Percentiles rank a stretch among this genome's conserved stretches.
phyloP scores from a whole-genome alignment of 1,140 invertebrate genomes.

The Pseudobourletiella spinata region DNA sequence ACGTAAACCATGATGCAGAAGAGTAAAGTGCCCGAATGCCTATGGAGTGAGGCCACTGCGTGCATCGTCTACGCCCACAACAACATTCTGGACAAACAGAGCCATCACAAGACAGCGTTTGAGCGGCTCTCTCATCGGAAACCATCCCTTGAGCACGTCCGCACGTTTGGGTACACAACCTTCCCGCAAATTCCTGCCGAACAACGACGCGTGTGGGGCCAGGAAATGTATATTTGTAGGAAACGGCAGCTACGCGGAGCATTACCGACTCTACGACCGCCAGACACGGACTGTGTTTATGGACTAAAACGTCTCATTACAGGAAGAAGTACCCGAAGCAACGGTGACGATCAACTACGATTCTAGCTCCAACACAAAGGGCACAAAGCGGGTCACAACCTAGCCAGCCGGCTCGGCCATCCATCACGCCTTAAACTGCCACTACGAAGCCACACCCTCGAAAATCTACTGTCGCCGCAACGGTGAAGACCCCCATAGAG shows the following conservation, averaged over 20 bases:
- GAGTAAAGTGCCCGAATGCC: background rate
- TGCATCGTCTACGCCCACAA: background rate
- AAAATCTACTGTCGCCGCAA: too few species aligned
- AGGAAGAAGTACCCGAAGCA: background rate
- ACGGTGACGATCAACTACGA: background rate
- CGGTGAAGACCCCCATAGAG: background rate
- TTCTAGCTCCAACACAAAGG: too few species aligned
- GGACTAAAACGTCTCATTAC: conserved; percentile 5
- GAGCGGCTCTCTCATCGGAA: conserved; percentile 2
- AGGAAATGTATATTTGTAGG: conserved; percentile 34
- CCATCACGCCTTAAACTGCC: too few species aligned
- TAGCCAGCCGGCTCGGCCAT: background rate
- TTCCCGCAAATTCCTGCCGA: conserved; percentile 20
- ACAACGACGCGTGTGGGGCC: conserved; percentile 27
- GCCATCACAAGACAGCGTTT: background rate
- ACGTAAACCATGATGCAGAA: background rate
- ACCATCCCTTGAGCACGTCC: conserved; percentile 34
- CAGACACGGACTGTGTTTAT: background rate
- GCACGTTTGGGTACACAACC: conserved; percentile 37
- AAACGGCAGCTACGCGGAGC: conserved; percentile 20
- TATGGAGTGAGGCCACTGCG: background rate
- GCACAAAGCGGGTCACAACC: too few species aligned
- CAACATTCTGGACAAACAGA: background rate
- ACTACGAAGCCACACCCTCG: too few species aligned
- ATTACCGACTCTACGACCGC: conserved; percentile 29